Evolutionary conservation across 2,888 invertebrate species (phyloP), one percentile per base, ranked within the genome.

Genomic region (Muschampia plurimacula): DNA sequence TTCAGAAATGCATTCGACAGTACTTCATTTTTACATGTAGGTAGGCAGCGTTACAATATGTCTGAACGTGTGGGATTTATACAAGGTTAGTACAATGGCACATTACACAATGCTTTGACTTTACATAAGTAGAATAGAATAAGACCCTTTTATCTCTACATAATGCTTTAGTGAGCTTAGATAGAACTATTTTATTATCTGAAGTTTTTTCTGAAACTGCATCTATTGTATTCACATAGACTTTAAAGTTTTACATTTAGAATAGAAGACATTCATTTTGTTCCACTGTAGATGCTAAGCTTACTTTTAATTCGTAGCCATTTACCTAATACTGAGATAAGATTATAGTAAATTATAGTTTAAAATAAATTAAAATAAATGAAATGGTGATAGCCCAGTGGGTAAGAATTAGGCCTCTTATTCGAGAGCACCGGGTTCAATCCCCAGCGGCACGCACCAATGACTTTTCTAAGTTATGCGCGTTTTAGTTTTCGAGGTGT

Each of bases 71-170:
- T 72, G 60, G 72, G 74, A 76, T 74, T 74, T 72, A 69, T 76
- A 74, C 68, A 76, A 67, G 62, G 77, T 69, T 73, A 74, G 75
- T 75, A 75, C 59, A 72, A 70, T 65, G 65, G 57, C 65, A 65
- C 39, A 70, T 70, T 64, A 65, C 65, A 70, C 70, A 65, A 70
- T 65, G 59, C 46, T 65, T 57, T 70, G 32, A 59, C 41, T 41
- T 70, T 59, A 65, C 63, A 57, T 70, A 46, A 57, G 70, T 46
- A 46, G 70, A 46, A 70, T 65, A 70, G 65, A 70, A 65, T 65
- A 70, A 70, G 60, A 49, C 32, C 71, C 66, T 71, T 60, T 71
- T 71, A 65, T 55, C 69, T 64, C 6, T 59, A n/a, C 66, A 57
- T 71, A 39, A 66, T 57, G 28, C 66, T 66, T 60, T 32, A 39